phyloP scores from a whole-genome alignment of 2,113 vertebrate species.

The Tautogolabrus adspersus region DNA sequence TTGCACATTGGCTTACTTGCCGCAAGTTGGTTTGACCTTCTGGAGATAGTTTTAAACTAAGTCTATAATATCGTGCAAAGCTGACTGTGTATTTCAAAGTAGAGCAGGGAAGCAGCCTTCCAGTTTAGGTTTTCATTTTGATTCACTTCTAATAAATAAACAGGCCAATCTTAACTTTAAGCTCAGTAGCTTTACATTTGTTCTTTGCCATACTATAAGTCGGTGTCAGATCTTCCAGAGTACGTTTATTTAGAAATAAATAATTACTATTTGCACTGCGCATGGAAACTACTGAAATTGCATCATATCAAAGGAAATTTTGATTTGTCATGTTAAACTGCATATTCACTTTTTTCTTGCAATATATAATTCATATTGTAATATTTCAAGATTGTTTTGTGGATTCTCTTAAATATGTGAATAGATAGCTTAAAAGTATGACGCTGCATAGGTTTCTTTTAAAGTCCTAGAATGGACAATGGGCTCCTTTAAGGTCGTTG shows the following conservation, averaged over 20 bases:
- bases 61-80: neutral
- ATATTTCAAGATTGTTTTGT: constrained; percentile 1
- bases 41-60: neutral
- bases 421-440: neutral
- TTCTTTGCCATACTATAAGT: neutral
- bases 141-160: neutral
- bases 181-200: neutral
- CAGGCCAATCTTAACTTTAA: neutral
- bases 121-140: neutral
- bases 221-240: neutral
- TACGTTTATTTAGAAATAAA: neutral
- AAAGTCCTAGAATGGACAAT: neutral
- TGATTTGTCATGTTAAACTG: constrained; percentile 2
- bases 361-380: neutral
- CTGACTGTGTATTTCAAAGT: neutral
- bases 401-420: constrained; percentile 5
- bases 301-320: neutral
- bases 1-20: too few relatives aligned
- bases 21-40: too few relatives aligned
- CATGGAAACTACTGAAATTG: constrained; percentile 24
- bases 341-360: neutral
- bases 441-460: neutral
- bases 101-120: neutral
- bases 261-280: constrained; percentile 7
- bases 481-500: neutral